Evolutionary conservation across 2,797 vertebrate species (phyloP).

Genomic region (Myoxocephalus aenaeus): DNA sequence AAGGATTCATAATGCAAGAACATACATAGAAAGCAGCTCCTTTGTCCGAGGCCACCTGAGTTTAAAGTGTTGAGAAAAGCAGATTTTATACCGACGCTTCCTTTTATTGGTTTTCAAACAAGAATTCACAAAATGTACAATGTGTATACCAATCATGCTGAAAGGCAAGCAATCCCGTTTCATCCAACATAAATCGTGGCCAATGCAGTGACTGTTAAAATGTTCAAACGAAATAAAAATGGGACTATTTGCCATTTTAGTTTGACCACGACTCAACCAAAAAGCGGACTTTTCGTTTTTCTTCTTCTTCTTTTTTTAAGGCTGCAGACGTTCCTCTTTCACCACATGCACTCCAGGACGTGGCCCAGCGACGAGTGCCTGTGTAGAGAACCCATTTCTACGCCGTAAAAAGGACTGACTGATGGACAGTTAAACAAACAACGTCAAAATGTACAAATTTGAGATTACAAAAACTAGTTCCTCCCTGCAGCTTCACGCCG

Average conservation of each 20-base stretch:
- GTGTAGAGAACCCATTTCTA: neutral
- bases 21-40: neutral
- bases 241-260: neutral
- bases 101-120: conserved; percentile 58
- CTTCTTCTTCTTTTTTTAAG: no score
- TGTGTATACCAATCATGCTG: conserved; percentile 27
- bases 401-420: conserved; percentile 19
- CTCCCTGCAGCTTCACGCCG: conserved; percentile 62
- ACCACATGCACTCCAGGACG: conserved; percentile 7
- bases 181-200: conserved; percentile 5
- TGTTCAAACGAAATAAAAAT: conserved; percentile 44
- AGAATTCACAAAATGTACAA: conserved; percentile 45
- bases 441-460: conserved; percentile 58
- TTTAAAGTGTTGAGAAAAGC: neutral
- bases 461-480: conserved; percentile 55
- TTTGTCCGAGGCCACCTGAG: neutral
- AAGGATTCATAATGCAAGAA: no score
- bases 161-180: conserved; percentile 18
- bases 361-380: neutral
- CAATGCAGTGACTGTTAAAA: conserved; percentile 43
- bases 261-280: neutral
- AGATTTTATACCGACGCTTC: conserved; percentile 7
- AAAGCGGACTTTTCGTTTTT: neutral
- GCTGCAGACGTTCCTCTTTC: neutral
- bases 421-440: conserved; percentile 40